Conservation (phyloP, 2,797 vertebrate species). For the Muraenolepis orangiensis region DNA sequence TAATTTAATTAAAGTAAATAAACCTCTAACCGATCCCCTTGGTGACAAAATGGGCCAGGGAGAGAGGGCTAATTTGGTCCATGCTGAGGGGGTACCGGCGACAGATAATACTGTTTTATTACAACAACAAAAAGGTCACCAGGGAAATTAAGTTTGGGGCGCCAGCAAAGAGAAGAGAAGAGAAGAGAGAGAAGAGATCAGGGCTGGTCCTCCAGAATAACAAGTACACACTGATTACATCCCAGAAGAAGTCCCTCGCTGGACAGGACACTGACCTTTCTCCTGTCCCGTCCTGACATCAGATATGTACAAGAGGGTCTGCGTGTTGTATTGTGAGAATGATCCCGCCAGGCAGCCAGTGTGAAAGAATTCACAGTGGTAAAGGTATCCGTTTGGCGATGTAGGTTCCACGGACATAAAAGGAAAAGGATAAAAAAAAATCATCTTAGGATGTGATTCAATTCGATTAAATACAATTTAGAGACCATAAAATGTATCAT, state of each 20-base stretch:
- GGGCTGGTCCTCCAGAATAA: constrained; percentile 76
- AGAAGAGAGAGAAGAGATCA: constrained; percentile 89
- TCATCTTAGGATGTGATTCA: constrained; percentile 46
- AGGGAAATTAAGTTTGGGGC: constrained; percentile 92
- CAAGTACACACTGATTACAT: constrained; percentile 84
- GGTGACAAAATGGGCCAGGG: constrained; percentile 80
- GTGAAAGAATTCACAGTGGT: constrained; percentile 46
- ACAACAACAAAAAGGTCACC: constrained; percentile 88
- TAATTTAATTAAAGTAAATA: constrained; percentile 88
- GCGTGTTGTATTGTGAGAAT: constrained; percentile 68
- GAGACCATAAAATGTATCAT: constrained; percentile 24
- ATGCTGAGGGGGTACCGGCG: constrained; percentile 81
- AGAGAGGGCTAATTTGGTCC: constrained; percentile 84
- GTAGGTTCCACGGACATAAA: constrained; percentile 60
- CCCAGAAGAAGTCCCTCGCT: constrained; percentile 79
- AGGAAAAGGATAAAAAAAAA: constrained; percentile 17
- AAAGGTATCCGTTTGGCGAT: constrained; percentile 63
- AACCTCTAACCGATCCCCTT: constrained; percentile 88
- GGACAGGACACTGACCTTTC: constrained; percentile 81
- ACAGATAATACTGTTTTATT: constrained; percentile 90
- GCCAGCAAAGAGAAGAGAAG: constrained; percentile 87
- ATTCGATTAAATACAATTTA: background rate
- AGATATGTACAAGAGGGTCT: constrained; percentile 64
- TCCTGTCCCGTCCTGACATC: constrained; percentile 69
- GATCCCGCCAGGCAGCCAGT: constrained; percentile 64